Evolutionary conservation across 2,888 invertebrate genomes (phyloP).

Genomic region (Altica lythri): DNA sequence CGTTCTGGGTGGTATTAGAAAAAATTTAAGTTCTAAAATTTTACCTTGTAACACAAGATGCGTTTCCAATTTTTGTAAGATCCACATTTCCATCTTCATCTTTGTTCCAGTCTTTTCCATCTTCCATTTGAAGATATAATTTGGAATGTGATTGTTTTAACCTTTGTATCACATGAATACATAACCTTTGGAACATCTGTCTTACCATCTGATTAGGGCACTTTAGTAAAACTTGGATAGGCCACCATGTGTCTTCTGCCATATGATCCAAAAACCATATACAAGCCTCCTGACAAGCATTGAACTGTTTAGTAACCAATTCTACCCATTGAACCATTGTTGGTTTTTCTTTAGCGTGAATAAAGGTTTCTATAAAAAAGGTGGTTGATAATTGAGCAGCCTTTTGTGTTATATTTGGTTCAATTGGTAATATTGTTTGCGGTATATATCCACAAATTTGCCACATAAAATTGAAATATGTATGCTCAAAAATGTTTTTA

Average conservation of each 20-base stretch:
- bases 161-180: conserved; percentile 92
- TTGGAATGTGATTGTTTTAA: conserved; percentile 69
- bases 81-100: conserved; percentile 58
- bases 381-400: conserved; percentile 89
- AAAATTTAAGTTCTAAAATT: too few relatives aligned
- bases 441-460: conserved; percentile 94
- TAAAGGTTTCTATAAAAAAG: conserved; percentile 94
- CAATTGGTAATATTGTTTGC: conserved; percentile 78
- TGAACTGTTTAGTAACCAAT: conserved; percentile 91
- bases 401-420: conserved; percentile 80
- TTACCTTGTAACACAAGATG: conserved; percentile 80
- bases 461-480: conserved; percentile 96
- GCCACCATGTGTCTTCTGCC: conserved; percentile 95
- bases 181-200: conserved; percentile 94
- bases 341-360: conserved; percentile 97
- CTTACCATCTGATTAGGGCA: conserved; percentile 97
- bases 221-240: conserved; percentile 87
- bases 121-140: conserved; percentile 61
- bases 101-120: conserved; percentile 51
- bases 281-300: conserved; percentile 85
- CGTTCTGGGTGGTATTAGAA: too few relatives aligned
- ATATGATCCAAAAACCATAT: conserved; percentile 93
- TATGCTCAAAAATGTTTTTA: conserved; percentile 94
- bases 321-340: conserved; percentile 98
- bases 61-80: conserved; percentile 66